Evolutionary conservation across 53 echinoderm and acorn worm genomes (phyloP).

Genomic region (Actinopyga echinites): DNA sequence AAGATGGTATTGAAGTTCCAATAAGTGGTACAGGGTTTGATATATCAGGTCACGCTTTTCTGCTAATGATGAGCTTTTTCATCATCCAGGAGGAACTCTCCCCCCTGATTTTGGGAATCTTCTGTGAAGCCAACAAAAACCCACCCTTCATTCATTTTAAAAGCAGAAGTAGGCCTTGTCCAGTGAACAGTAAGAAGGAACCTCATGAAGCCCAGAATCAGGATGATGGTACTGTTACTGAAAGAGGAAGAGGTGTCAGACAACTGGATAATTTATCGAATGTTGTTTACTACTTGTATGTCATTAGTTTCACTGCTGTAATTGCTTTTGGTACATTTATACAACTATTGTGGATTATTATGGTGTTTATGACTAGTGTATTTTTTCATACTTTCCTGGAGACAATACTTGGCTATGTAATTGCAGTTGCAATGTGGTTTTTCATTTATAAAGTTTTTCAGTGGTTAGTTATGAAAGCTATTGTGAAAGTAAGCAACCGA

Average conservation of each 20-base stretch:
- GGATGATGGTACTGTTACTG: too few species aligned
- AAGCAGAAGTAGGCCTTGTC: neutral
- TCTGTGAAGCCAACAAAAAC: neutral
- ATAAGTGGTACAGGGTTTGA: neutral
- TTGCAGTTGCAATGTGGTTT: constrained; percentile 25
- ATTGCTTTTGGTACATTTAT: constrained; percentile 2
- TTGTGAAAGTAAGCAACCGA: neutral
- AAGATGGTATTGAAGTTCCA: neutral
- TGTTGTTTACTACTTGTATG: neutral
- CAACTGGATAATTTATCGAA: too few species aligned
- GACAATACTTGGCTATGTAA: neutral
- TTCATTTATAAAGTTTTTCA: constrained; percentile 9
- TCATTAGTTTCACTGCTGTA: neutral
- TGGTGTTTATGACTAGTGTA: constrained; percentile 11
- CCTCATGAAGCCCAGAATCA: too few species aligned
- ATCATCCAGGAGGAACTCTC: constrained; percentile 14
- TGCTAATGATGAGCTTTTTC: neutral
- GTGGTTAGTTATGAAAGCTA: neutral
- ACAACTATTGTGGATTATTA: constrained; percentile 1
- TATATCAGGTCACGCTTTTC: constrained; percentile 20
- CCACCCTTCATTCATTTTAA: neutral
- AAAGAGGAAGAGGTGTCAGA: too few species aligned
- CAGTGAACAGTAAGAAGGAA: neutral
- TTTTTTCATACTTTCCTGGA: constrained; percentile 26
- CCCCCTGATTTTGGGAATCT: neutral